Base-by-base conservation (phyloP, 2,888 invertebrate species). In the Apodemia duryi region DNA sequence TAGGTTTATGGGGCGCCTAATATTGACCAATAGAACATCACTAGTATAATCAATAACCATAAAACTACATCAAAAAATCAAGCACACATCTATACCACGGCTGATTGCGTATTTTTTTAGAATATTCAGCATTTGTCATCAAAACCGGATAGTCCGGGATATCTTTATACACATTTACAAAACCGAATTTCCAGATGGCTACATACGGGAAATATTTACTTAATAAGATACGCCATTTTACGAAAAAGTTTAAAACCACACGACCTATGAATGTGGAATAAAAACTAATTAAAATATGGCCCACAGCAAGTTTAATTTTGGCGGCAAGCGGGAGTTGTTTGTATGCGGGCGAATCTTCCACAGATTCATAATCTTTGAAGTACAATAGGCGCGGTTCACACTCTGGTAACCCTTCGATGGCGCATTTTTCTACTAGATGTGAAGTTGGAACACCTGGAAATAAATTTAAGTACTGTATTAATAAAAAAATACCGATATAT, bases 61-160 rank as follows among this genome's bases (percentile, higher is more conserved):
- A n/a, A n/a, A n/a, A 9, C 7, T 54, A 54, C 11, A 54, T 10
- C 54, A 29, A 29, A 54, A 54, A 29, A 5, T 54, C 54, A 11
- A 29, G 28, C 29, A 54, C 54, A 29, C 28, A 11, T 10, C 11
- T 29, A 29, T 54, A 54, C 54, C 54, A 54, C 2, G 54, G 54
- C 29, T 54, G 28, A 2, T 28, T 1, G 3, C 11, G 54, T 10
- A 54, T 54, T 10, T 29, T 11, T 29, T 54, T 54, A 9, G 29
- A 29, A 54, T 54, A 54, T 54, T 54, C 54, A 54, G 54, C 54
- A 54, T 54, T 54, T 10, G 54, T 54, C 54, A 54, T 54, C 54
- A 54, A 54, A 54, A 54, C 54, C 29, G 54, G 54, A 28, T 29
- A 4, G 1, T 54, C 54, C 9, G 54, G 54, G 54, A 29, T n/a